Evolutionary conservation across 2,888 invertebrate genomes (phyloP).

Genomic region (Acanthosepion esculentum): DNA sequence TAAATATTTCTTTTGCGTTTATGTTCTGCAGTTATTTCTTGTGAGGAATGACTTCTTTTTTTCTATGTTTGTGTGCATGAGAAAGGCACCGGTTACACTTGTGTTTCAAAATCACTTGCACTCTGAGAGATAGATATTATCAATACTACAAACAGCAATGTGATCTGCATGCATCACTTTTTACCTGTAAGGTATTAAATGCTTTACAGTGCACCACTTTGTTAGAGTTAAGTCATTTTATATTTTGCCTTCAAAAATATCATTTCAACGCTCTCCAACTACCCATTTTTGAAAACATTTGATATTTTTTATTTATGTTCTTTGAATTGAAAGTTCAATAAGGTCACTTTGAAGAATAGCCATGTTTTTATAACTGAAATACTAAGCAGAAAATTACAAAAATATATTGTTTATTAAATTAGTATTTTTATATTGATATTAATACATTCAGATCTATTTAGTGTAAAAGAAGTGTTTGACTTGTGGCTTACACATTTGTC

Average conservation of each 20-base stretch:
- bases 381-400: not conserved
- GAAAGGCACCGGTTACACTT: not conserved
- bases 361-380: not conserved
- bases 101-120: conserved; percentile 17
- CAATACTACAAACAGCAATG: not conserved
- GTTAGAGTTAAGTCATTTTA: not conserved
- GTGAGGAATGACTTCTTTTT: conserved; percentile 5
- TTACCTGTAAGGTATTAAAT: not conserved
- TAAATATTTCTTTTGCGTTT: not conserved
- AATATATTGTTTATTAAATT: not conserved
- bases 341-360: no score
- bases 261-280: no score
- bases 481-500: not conserved
- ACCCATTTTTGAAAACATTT: no score
- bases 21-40: not conserved
- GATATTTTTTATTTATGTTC: no score
- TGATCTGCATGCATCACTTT: not conserved
- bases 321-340: no score
- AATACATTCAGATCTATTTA: not conserved
- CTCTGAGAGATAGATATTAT: not conserved
- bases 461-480: not conserved
- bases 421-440: not conserved
- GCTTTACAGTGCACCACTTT: not conserved
- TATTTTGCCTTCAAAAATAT: no score
- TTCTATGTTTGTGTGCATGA: conserved; percentile 9